Base-by-base conservation (phyloP, 2,113 vertebrate species). In the Turdus rufiventris region DNA sequence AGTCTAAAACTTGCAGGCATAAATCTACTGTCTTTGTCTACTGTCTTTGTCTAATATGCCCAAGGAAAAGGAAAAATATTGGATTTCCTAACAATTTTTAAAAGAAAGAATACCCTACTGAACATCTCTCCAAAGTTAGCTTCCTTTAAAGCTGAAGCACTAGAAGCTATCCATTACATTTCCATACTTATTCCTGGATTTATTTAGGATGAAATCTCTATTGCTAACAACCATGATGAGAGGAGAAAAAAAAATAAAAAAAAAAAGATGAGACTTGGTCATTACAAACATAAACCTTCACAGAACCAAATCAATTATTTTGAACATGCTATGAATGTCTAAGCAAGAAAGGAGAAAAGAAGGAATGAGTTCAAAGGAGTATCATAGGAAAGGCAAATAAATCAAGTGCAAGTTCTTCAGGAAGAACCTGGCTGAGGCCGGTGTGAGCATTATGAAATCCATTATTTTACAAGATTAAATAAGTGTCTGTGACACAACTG, bases 241-340 rank as follows among this genome's bases (percentile, higher is more conserved):
- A 1, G 1, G 1, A 4, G 14, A 20, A 11, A 62, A 9, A 13
- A 0, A 14, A 14, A 24, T 10, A 8, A 2, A 38, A n/a, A 12
- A 31, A 29, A 45, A 31, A 42, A 43, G n/a, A 8, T 0, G 0
- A 33, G 21, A 18, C 18, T 80, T 47, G 23, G 23, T 33, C 26
- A 8, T 67, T 74, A 47, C 36, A 60, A 54, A 33, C 12, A 42
- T 5, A 67, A 66, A 87, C 34, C 65, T 84, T 73, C 51, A 57
- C 24, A 74, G 56, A 81, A 78, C 17, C 7, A 87, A 61, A 58
- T 16, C 10, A 62, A 34, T 75, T 51, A 8, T 33, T 83, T 67
- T 40, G 31, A 65, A 63, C 40, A 57, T 4, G 10, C 18, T 26
- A 31, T 0, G 2, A 84, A 67, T 17, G 7, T 54, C 42, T 66